Percentiles rank a stretch among this genome's conserved stretches.
Conservation (phyloP, 2,113 vertebrate species). For the Oncorhynchus kisutch region DNA sequence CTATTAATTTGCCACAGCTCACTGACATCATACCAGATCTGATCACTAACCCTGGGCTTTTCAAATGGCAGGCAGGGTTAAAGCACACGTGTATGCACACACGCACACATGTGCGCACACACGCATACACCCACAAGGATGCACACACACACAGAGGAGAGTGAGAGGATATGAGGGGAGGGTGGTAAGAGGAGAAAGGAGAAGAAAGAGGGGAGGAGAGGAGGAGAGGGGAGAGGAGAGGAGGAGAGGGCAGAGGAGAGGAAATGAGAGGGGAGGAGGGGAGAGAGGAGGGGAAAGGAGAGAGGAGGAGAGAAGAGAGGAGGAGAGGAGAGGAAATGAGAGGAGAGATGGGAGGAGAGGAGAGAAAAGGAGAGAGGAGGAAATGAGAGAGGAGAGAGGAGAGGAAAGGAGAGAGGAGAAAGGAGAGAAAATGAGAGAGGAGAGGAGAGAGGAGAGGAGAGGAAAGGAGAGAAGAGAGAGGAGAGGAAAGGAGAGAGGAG, state of each 20-base stretch:
- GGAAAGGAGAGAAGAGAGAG: background rate
- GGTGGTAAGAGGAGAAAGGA: too few relatives aligned
- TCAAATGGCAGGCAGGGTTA: conserved; percentile 13
- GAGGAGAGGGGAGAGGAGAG: background rate
- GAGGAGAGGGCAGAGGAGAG: background rate
- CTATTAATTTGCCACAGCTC: background rate
- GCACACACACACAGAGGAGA: background rate
- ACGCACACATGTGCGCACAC: background rate
- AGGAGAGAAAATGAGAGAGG: background rate
- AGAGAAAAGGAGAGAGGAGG: accelerated
- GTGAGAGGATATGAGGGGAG: background rate
- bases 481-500: background rate
- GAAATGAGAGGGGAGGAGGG: background rate
- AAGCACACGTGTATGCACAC: background rate
- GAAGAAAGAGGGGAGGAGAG: background rate
- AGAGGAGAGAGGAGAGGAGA: background rate
- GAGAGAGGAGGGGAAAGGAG: background rate
- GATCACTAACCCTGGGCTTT: conserved; percentile 40
- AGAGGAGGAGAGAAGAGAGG: too few relatives aligned
- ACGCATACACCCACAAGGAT: conserved; percentile 5
- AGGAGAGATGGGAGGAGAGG: background rate
- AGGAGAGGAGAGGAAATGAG: too few relatives aligned
- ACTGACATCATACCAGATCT: conserved; percentile 19
- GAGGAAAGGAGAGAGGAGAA: too few relatives aligned
- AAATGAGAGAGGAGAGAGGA: background rate